Conservation (phyloP, 35 echinoderm and acorn worm genomes). For the Holothuria glaberrima region DNA sequence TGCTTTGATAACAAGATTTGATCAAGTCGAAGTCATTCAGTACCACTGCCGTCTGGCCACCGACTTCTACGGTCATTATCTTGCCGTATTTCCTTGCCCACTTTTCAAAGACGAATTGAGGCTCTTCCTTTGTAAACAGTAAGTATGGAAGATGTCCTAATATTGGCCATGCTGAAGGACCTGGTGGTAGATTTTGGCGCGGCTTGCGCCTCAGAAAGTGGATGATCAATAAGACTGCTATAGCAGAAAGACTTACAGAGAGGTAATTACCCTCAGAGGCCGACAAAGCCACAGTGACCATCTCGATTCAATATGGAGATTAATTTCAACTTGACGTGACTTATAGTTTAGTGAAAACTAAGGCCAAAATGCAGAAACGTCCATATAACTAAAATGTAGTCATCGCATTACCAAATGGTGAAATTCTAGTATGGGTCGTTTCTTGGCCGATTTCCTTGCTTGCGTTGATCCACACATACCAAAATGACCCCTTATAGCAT, state of each 20-base stretch:
- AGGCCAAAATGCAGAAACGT: too few species aligned
- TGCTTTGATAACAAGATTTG: constrained; percentile 11
- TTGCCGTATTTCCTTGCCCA: constrained; percentile 54
- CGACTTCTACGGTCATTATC: constrained; percentile 40
- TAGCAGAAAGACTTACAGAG: not conserved
- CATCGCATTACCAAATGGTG: too few species aligned
- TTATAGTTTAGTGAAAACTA: too few species aligned
- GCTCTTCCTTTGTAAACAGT: constrained; percentile 50
- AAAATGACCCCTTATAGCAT: too few species aligned
- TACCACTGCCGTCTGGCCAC: constrained; percentile 52
- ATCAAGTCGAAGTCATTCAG: constrained; percentile 54
- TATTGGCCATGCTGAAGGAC: constrained; percentile 45
- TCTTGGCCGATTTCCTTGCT: too few species aligned
- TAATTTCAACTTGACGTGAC: too few species aligned
- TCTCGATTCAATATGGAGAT: too few species aligned
- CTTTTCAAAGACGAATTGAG: constrained; percentile 59
- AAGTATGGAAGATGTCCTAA: constrained; percentile 44
- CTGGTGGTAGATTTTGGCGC: constrained; percentile 24
- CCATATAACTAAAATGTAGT: too few species aligned
- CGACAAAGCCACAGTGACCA: not conserved
- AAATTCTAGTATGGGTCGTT: too few species aligned
- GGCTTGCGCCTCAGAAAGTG: not conserved
- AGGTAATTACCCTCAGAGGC: not conserved
- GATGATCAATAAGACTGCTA: not conserved
- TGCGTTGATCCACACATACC: too few species aligned